These are phyloP conservation scores for Oscheius sp. DNA, from an alignment of 2,888 invertebrate species.

Conservation along the genomic window DNA sequence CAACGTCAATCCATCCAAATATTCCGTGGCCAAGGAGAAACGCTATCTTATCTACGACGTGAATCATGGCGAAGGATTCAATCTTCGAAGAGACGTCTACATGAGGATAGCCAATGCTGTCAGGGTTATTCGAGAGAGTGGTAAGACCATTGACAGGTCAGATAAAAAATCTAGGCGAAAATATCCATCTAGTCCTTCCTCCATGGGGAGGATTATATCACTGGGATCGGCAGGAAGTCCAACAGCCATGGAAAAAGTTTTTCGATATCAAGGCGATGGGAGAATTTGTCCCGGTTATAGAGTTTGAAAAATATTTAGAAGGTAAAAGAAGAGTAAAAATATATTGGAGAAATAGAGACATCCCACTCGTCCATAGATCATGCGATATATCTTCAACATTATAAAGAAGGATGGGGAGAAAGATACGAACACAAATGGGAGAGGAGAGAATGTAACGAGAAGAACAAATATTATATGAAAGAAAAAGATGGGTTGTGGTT, in stretches of 20 bases:
- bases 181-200: slow-evolving; percentile 79
- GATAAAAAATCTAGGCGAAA: slow-evolving; percentile 48
- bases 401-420: slow-evolving; percentile 82
- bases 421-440: slow-evolving; percentile 86
- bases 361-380: slow-evolving; percentile 62
- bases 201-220: slow-evolving; percentile 91
- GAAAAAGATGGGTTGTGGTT: slow-evolving; percentile 46
- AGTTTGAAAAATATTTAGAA: slow-evolving; percentile 83
- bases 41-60: slow-evolving; percentile 89
- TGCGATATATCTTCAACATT: slow-evolving; percentile 85
- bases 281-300: slow-evolving; percentile 84
- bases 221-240: slow-evolving; percentile 78
- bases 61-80: slow-evolving; percentile 94
- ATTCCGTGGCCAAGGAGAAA: slow-evolving; percentile 38
- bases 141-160: slow-evolving; percentile 61
- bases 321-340: slow-evolving; percentile 72
- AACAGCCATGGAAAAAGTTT: slow-evolving; percentile 81
- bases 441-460: slow-evolving; percentile 74
- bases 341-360: slow-evolving; percentile 26
- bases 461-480: slow-evolving; percentile 62
- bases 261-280: slow-evolving; percentile 85
- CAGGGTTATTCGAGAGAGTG: slow-evolving; percentile 76
- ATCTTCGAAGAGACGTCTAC: slow-evolving; percentile 92
- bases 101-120: slow-evolving; percentile 88
- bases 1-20: slow-evolving; percentile 38